These are phyloP conservation scores for Nomada hirtipes DNA, from an alignment of 2,888 invertebrate species.

Conservation along the genomic window DNA sequence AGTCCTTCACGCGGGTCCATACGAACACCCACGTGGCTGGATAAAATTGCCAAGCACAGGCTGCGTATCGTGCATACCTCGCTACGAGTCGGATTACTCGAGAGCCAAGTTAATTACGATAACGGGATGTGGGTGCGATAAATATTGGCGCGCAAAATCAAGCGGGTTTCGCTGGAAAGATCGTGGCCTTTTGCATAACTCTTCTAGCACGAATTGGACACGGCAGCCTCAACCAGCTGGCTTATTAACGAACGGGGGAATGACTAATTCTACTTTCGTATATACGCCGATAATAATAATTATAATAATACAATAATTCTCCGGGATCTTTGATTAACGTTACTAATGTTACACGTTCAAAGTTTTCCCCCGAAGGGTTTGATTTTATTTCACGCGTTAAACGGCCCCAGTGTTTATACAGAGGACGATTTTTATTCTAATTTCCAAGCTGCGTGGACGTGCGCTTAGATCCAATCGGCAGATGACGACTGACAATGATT, in stretches of 20 bases:
- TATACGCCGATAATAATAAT: not conserved
- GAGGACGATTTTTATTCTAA: constrained; percentile 28
- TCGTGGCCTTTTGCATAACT: constrained; percentile 22
- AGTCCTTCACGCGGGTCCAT: constrained; percentile 39
- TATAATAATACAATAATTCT: not conserved
- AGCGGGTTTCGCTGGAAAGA: constrained; percentile 29
- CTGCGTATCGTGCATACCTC: constrained; percentile 49
- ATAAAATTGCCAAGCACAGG: constrained; percentile 42
- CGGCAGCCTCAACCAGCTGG: not conserved
- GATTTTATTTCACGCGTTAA: constrained; percentile 21
- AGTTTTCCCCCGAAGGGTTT: not conserved
- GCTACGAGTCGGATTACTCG: constrained; percentile 56
- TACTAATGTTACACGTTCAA: not conserved
- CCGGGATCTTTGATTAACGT: not conserved
- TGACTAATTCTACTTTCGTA: constrained; percentile 10
- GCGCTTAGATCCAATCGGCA: constrained; percentile 56
- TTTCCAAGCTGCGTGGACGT: constrained; percentile 24
- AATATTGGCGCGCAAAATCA: constrained; percentile 49
- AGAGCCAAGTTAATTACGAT: constrained; percentile 64
- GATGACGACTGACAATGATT: constrained; percentile 58
- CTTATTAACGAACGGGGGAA: constrained; percentile 32
- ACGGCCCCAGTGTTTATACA: constrained; percentile 2
- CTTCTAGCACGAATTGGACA: constrained; percentile 10
- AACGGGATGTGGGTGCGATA: constrained; percentile 62
- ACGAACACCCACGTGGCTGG: constrained; percentile 63